Evolutionary conservation across 1,140 invertebrate species (phyloP), one percentile per base, ranked within the genome.

Genomic region (Drosophila melanica): DNA sequence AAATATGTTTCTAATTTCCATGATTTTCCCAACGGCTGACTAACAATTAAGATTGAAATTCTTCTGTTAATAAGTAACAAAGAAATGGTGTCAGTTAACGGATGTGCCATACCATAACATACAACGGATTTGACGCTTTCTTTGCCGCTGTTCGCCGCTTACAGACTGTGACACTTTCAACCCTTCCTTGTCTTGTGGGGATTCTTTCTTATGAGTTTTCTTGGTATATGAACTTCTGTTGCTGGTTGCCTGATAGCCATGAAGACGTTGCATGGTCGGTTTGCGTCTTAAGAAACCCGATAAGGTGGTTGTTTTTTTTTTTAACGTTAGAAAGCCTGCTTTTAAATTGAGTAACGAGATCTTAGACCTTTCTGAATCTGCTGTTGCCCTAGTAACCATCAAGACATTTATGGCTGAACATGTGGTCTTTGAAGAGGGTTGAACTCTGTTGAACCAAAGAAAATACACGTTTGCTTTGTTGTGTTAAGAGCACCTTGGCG

Each of bases 31-130:
- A 8, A 59, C 77, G 64, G 70, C 77, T 79, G 58, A 41, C 70
- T 41, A 62, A 79, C 63, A 53, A 79, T 79, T 77, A 79, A 79
- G 42, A 68, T 69, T 75, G 39, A 75, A 79, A 79, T 58, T 79
- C 76, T 3, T 12, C 41, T 2, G 27, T 6, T 27, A 2, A 4
- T 27, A 27, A 27, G 23, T 3, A 27, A 5, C 23, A 27, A 27
- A 27, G 23, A 27, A 27, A 1, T 27, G 3, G 3, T 27, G 30
- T n/a, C n/a, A n/a, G n/a, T n/a, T n/a, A 30, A 30, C 7, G 7
- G 27, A 30, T 30, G 4, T 30, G 7, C 27, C 27, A 3, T 30
- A 33, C 30, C 33, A 2, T 9, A 10, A 27, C 3, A 2, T 48
- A 27, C 4, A 27, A 48, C 20, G 12, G 12, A 12, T 14, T 50